Base-by-base conservation (phyloP, 1,140 invertebrate species). In the Drosophila nigromelanica region DNA sequence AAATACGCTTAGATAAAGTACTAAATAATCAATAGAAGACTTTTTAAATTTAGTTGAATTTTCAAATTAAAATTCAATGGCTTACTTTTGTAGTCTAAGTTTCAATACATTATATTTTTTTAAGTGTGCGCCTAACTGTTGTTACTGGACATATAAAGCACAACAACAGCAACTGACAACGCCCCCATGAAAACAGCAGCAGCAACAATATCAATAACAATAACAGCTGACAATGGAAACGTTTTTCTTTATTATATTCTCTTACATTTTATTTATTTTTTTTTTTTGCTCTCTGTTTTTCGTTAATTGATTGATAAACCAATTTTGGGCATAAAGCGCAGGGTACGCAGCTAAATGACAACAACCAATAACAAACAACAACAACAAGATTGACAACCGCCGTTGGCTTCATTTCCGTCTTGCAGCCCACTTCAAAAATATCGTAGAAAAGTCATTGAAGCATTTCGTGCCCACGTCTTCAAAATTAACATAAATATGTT, bases 401-500 rank as follows among this genome's bases (percentile, higher is more conserved):
- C 24, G 37, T 58, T 60, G 48, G 18, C 62, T 55, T 52, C 64
- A 69, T 79, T 78, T 61, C 58, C 72, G 62, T 80, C 47, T 48
- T 73, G 52, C 14, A 51, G 42, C 58, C 73, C 60, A 76, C 74
- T 73, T 69, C 8, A 67, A 47, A 59, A 39, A 55, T 45, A 27
- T 27, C 5, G 27, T n/a, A 54, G 58, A 72, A 72, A 60, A 27
- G 5, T 27, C 70, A 78, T 62, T 67, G 71, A 74, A 67, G 64
- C 70, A 63, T 64, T 80, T 70, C 45, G 37, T 21, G 59, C 71
- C 62, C 55, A 69, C 55, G 39, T 48, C 64, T 40, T 12, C 24
- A 8, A 37, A 70, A 85, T 85, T 83, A 85, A 80, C 80, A 85
- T 85, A 85, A 83, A 85, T 73, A 82, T 73, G 77, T 75, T 80